Conservation (phyloP, 2,888 invertebrate species). For the Ephialtes manifestator region DNA sequence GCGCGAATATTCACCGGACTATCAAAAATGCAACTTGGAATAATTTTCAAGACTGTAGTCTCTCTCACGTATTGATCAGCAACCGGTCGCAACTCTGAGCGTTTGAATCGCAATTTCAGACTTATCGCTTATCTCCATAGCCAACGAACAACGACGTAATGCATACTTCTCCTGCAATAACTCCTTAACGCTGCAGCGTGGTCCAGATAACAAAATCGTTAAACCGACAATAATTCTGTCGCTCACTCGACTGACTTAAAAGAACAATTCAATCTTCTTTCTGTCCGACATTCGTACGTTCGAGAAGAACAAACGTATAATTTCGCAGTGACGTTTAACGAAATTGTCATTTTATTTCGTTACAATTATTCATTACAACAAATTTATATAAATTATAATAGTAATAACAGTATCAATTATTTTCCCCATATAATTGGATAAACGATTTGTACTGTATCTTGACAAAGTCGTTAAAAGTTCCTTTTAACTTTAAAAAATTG, state of each 20-base stretch:
- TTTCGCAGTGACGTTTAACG: neutral
- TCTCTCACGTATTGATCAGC: conserved; percentile 26
- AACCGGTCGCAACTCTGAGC: conserved; percentile 2
- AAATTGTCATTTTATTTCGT: neutral
- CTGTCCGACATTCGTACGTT: neutral
- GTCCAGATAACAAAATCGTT: conserved; percentile 67
- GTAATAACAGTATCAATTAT: too few species aligned
- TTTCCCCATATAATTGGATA: too few species aligned
- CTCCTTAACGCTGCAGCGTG: conserved; percentile 37
- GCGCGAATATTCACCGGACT: neutral
- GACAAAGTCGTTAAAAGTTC: too few species aligned
- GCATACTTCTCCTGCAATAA: conserved; percentile 61
- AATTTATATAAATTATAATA: too few species aligned
- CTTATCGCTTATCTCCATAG: conserved; percentile 69
- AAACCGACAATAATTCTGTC: conserved; percentile 64
- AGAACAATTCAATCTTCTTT: neutral
- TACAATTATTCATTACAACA: too few species aligned
- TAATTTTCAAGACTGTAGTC: conserved; percentile 2
- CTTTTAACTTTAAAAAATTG: too few species aligned
- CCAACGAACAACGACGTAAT: conserved; percentile 67
- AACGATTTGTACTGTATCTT: too few species aligned
- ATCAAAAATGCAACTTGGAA: neutral
- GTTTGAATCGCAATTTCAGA: conserved; percentile 32
- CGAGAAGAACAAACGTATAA: neutral
- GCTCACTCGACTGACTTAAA: conserved; percentile 19